Conservation (phyloP, 2,113 vertebrate genomes). For the Chionodraco myersi region DNA sequence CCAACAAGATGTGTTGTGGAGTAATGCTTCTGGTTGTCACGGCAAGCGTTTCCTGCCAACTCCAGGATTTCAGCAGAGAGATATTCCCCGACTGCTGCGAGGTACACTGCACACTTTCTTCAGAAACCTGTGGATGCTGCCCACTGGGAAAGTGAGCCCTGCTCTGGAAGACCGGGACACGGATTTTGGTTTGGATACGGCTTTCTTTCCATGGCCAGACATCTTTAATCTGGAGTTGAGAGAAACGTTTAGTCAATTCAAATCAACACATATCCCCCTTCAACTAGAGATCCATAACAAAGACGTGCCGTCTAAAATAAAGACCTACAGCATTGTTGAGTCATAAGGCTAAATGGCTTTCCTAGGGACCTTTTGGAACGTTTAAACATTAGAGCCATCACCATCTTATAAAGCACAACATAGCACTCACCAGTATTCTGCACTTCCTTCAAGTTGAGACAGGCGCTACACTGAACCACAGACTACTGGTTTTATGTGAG, state of each 20-base stretch:
- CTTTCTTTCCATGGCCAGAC: conserved; percentile 84
- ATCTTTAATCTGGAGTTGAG: conserved; percentile 58
- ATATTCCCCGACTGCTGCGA: conserved; percentile 84
- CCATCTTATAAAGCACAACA: background rate
- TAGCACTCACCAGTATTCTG: conserved; percentile 30
- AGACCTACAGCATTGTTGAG: no score
- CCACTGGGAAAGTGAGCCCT: no score
- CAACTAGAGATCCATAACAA: no score
- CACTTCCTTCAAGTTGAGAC: background rate
- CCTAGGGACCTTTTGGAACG: no score
- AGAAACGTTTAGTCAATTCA: background rate
- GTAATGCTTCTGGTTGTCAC: conserved; percentile 82
- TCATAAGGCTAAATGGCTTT: background rate
- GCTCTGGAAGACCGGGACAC: no score
- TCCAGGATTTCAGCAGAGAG: conserved; percentile 85
- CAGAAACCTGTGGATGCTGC: no score
- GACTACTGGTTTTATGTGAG: conserved; percentile 36
- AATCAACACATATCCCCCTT: background rate
- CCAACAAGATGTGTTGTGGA: conserved; percentile 85
- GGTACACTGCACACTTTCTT: conserved; percentile 65
- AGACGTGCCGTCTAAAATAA: no score
- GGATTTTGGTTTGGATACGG: no score
- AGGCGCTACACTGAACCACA: background rate
- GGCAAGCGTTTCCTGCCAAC: conserved; percentile 81
- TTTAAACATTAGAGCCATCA: background rate